These are phyloP conservation scores for Cyprinodon diabolis DNA, from an alignment of 2,797 vertebrate species.

Conservation along the genomic window DNA sequence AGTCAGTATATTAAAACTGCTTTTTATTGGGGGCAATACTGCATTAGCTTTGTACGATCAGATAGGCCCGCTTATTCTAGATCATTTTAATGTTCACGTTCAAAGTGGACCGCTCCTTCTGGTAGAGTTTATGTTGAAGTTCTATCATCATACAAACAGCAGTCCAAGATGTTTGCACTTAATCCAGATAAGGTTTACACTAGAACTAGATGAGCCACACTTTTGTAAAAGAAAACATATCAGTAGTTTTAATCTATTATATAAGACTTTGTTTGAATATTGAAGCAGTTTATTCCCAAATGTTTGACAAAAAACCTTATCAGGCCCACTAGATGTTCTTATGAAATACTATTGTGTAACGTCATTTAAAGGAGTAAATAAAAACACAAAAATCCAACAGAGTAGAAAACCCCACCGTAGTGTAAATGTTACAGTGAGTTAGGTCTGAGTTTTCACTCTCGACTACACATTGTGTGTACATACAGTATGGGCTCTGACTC, in stretches of 20 bases:
- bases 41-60: too few species aligned
- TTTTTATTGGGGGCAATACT: background rate
- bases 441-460: slow-evolving; percentile 41
- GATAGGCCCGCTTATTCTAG: background rate
- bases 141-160: background rate
- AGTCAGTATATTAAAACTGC: background rate
- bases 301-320: background rate
- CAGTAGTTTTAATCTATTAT: slow-evolving; percentile 1
- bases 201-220: slow-evolving; percentile 7
- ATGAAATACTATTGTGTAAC: slow-evolving; percentile 31
- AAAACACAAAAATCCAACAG: slow-evolving; percentile 42
- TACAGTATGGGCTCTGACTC: slow-evolving; percentile 60
- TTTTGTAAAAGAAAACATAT: background rate
- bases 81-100: background rate
- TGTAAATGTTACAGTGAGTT: slow-evolving; percentile 59
- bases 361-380: slow-evolving; percentile 39
- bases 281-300: background rate
- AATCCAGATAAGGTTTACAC: background rate
- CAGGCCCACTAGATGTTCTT: slow-evolving; percentile 11
- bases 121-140: background rate
- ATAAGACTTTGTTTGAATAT: background rate
- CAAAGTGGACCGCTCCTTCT: background rate
- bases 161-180: background rate
- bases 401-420: slow-evolving; percentile 33
- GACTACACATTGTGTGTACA: slow-evolving; percentile 60